Evolutionary conservation across 2,888 invertebrate genomes (phyloP).

Genomic region (Anoncus sp.): DNA sequence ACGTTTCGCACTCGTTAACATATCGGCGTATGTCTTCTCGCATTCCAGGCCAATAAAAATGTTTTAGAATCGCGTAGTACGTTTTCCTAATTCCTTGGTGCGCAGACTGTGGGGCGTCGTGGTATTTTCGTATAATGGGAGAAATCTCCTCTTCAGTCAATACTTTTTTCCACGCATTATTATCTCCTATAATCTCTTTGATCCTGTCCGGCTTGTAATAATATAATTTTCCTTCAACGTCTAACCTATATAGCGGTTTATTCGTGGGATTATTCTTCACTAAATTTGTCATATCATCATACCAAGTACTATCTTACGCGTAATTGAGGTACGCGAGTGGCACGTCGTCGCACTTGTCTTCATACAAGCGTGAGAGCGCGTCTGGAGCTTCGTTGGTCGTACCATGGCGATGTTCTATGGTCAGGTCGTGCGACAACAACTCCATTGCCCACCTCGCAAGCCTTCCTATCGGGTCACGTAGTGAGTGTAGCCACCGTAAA

Average conservation of each 20-base stretch:
- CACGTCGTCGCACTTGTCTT: background rate
- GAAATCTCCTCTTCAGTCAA: too few relatives aligned
- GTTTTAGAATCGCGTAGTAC: background rate
- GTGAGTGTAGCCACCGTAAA: constrained; percentile 64
- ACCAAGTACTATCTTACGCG: constrained; percentile 2
- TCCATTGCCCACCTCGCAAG: constrained; percentile 32
- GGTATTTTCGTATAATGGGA: too few relatives aligned
- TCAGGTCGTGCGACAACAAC: constrained; percentile 9
- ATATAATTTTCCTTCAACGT: background rate
- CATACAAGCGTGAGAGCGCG: constrained; percentile 28
- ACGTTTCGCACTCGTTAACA: constrained; percentile 1
- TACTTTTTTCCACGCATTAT: constrained; percentile 9
- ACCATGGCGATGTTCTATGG: constrained; percentile 22
- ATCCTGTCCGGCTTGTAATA: constrained; percentile 12
- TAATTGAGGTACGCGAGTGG: background rate
- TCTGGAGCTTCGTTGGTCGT: constrained; percentile 27
- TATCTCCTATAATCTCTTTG: constrained; percentile 1
- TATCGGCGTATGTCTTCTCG: background rate
- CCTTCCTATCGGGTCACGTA: constrained; percentile 63
- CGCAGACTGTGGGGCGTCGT: too few relatives aligned
- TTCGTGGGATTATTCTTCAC: background rate
- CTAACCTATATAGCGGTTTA: background rate
- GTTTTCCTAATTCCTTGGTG: background rate
- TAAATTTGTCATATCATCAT: background rate
- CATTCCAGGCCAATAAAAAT: constrained; percentile 11